phyloP scores from a whole-genome alignment of 30 jellyfish, hydroid and myxozoan genomes.

The Euphysa ruthae region DNA sequence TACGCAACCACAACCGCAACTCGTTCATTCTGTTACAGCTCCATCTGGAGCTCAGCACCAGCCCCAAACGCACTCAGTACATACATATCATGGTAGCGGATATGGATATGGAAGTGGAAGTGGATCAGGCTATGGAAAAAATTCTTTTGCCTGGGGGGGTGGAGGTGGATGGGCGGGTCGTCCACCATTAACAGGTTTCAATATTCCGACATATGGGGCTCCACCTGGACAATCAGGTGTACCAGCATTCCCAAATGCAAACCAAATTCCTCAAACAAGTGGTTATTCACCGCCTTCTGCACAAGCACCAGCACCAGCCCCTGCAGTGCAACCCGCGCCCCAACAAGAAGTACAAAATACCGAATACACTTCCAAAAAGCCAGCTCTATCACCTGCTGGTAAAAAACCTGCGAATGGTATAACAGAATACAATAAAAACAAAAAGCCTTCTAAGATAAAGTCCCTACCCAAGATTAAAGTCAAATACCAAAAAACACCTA shows the following conservation, averaged over 20 bases:
- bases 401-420: too few relatives aligned
- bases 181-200: conserved; percentile 14
- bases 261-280: background rate
- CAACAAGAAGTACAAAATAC: too few relatives aligned
- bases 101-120: conserved; percentile 28
- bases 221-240: conserved; percentile 16
- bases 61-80: background rate
- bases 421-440: too few relatives aligned
- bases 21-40: background rate
- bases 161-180: conserved; percentile 40
- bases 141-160: conserved; percentile 29
- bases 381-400: too few relatives aligned
- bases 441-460: too few relatives aligned
- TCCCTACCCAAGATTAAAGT: too few relatives aligned
- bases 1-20: background rate
- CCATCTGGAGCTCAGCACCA: background rate
- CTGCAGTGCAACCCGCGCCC: background rate
- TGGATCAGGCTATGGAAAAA: conserved; percentile 25
- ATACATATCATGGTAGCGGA: too few relatives aligned
- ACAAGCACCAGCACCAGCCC: background rate
- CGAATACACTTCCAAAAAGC: too few relatives aligned
- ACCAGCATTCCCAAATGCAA: conserved; percentile 20
- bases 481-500: too few relatives aligned
- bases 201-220: background rate
- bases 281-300: background rate